These are phyloP conservation scores for Zygogramma bicolorata DNA, from an alignment of 2,888 invertebrate species.

Conservation along the genomic window DNA sequence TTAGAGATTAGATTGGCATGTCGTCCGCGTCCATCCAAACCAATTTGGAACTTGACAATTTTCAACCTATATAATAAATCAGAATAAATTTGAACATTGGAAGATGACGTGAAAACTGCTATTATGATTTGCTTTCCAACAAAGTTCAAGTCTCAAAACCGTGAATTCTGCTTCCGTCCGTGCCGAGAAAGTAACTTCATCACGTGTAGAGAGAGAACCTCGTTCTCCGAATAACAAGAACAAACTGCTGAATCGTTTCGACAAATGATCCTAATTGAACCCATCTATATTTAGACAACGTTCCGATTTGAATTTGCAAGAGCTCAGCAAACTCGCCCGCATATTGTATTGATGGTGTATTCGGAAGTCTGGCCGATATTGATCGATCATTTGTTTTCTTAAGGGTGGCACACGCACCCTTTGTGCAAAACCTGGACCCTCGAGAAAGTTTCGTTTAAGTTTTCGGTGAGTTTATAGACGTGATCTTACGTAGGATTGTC, in stretches of 20 bases:
- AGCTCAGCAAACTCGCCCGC: neutral
- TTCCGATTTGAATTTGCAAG: neutral
- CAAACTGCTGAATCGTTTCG: neutral
- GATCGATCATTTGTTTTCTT: constrained; percentile 2
- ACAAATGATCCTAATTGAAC: neutral
- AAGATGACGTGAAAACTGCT: too few species aligned
- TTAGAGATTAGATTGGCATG: too few species aligned
- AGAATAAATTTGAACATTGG: too few species aligned
- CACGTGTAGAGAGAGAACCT: neutral
- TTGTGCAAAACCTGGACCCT: too few species aligned
- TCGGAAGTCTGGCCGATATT: neutral
- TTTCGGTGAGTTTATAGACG: too few species aligned
- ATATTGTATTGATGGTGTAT: constrained; percentile 1
- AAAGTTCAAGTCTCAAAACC: neutral
- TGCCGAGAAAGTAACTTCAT: neutral
- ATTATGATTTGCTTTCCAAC: neutral
- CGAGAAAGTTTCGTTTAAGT: too few species aligned
- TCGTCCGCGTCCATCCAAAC: too few species aligned
- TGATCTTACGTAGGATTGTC: too few species aligned
- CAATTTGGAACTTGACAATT: too few species aligned
- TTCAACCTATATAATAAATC: too few species aligned
- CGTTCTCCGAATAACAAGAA: neutral
- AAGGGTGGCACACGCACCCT: neutral
- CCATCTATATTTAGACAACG: constrained; percentile 1
- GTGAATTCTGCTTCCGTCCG: neutral